Evolutionary conservation across 1,140 invertebrate species (phyloP).

Genomic region (Drosophila truncata): DNA sequence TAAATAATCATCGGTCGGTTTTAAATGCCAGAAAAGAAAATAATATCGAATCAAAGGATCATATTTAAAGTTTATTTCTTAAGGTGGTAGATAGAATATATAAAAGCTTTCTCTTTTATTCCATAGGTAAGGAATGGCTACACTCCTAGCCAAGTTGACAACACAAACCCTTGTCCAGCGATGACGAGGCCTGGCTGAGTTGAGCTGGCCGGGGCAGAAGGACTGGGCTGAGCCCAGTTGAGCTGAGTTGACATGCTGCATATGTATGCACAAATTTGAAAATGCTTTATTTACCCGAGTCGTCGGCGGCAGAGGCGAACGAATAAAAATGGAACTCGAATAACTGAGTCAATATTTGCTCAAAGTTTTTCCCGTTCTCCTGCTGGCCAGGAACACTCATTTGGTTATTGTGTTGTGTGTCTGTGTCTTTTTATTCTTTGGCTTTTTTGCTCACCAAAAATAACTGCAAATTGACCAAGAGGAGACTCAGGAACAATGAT

Average conservation of each 20-base stretch:
- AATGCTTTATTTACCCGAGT: slow-evolving; percentile 63
- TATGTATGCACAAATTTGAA: slow-evolving; percentile 62
- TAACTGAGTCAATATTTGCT: slow-evolving; percentile 66
- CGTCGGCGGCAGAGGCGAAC: slow-evolving; percentile 27
- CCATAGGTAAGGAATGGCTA: not conserved
- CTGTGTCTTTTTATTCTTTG: slow-evolving; percentile 25
- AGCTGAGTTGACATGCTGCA: slow-evolving; percentile 48
- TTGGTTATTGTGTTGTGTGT: slow-evolving; percentile 39
- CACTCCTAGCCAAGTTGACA: slow-evolving; percentile 7
- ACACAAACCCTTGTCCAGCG: not conserved
- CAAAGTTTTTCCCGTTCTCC: slow-evolving; percentile 49
- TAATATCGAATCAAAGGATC: not conserved
- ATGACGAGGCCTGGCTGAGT: slow-evolving; percentile 16
- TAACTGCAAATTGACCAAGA: slow-evolving; percentile 41
- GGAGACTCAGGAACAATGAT: not conserved
- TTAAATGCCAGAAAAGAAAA: not conserved
- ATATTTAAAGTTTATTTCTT: not conserved
- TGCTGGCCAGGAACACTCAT: slow-evolving; percentile 10
- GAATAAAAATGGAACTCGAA: slow-evolving; percentile 46
- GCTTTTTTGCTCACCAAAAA: slow-evolving; percentile 34
- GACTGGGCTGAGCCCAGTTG: slow-evolving; percentile 28
- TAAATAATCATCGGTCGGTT: too few species aligned
- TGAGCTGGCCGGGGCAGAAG: not conserved
- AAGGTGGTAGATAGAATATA: not conserved
- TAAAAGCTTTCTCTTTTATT: not conserved